Evolutionary conservation across 2,113 vertebrate species (phyloP), one percentile per base, ranked within the genome.

Genomic region (Limanda limanda): DNA sequence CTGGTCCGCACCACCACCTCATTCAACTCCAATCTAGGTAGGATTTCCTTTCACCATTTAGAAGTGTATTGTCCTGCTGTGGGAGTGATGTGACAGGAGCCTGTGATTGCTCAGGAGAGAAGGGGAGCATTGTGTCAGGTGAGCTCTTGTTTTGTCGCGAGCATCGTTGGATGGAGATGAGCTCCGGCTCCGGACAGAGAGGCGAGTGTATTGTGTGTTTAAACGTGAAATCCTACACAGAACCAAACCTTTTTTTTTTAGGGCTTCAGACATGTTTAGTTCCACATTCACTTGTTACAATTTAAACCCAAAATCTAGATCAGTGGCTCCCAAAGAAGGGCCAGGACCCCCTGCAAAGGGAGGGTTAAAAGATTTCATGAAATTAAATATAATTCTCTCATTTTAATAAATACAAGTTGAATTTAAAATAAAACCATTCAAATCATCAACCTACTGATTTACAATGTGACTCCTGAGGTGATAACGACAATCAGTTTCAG

Each of bases 1-100:
- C 37, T 1, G 17, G 72, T 72, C 81, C 54, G 45, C 74, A 73
- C 82, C 73, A 81, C 82, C 87, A 83, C 81, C 84, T 82, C 85
- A 89, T 89, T 92, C 84, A 88, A 47, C 82, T 84, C 87, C 80
- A 83, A 83, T 90, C 79, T 84, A 84, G 89, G 85, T 90, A 86
- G 87, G 87, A 88, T 93, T 90, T 84, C 88, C 89, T 92, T 92
- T 91, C 91, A 91, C 83, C 75, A 63, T 88, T 92, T 90, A 86
- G 91, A 85, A 87, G 89, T 65, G 68, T 66, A 93, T 92, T 93
- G 92, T 93, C 77, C 88, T 74, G 60, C 78, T 88, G 25, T 74
- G 88, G 88, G 91, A 89, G 76, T 84, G 91, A 90, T 82, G 89
- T 85, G 91, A 92, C 88, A 68, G 73, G 85, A 74, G 15, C 83